These are phyloP conservation scores for Crossocerus cetratus DNA, from an alignment of 2,888 invertebrate genomes.

Conservation along the genomic window DNA sequence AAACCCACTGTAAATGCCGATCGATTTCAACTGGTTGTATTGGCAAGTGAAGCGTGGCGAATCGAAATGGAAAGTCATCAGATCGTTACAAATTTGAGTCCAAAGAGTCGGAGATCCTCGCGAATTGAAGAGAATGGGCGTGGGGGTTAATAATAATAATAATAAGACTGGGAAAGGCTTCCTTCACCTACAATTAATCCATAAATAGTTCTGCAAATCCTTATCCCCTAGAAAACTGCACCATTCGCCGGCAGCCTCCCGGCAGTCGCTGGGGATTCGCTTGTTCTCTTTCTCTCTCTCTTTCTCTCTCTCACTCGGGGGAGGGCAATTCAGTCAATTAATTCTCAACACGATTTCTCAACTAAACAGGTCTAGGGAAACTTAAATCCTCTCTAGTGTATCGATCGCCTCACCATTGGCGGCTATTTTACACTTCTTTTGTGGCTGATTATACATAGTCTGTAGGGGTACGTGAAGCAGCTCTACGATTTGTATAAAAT, in stretches of 20 bases:
- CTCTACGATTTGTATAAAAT: slow-evolving; percentile 90
- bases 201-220: slow-evolving; percentile 26
- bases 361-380: slow-evolving; percentile 53
- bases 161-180: slow-evolving; percentile 10
- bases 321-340: slow-evolving; percentile 33
- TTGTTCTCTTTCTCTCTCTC: neutral
- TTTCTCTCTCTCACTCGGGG: too few relatives aligned
- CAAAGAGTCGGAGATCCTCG: neutral
- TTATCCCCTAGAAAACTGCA: slow-evolving; percentile 30
- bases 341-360: slow-evolving; percentile 40
- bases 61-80: too few relatives aligned
- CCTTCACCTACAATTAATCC: slow-evolving; percentile 16
- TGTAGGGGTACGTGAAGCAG: slow-evolving; percentile 92
- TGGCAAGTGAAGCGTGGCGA: neutral
- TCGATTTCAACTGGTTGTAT: neutral
- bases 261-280: slow-evolving; percentile 27
- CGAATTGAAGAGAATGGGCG: neutral
- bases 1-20: neutral
- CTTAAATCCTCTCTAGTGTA: slow-evolving; percentile 67
- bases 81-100: neutral
- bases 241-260: slow-evolving; percentile 29
- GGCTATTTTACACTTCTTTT: slow-evolving; percentile 75
- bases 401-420: slow-evolving; percentile 74
- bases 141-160: slow-evolving; percentile 10
- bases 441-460: slow-evolving; percentile 85